Evolutionary conservation across 2,797 vertebrate species (phyloP), one percentile per base, ranked within the genome.

Genomic region (Coendou prehensilis): DNA sequence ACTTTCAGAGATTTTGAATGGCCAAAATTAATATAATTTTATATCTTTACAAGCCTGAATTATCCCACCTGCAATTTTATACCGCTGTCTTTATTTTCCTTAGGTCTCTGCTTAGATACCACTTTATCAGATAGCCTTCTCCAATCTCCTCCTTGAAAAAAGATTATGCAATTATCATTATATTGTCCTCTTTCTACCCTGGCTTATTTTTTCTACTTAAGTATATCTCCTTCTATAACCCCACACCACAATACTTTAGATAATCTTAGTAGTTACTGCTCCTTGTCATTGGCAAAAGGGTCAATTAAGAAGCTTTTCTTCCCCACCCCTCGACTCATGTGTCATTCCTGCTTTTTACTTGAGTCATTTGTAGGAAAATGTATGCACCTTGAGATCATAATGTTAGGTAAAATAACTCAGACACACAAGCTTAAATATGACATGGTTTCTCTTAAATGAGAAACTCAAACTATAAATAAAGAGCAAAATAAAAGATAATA

Each of bases 61-160:
- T 87, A 47, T 87, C 76, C 28, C 9, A 30, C 17, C 26, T 83
- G 20, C 13, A 41, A 28, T 83, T 15, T 71, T 33, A 47, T 59
- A 56, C 28, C 76, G 4, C 57, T 91, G 37, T 76, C 26, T 67
- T 85, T 33, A 87, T 59, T 78, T 80, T 87, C 64, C 54, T 71
- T 33, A 87, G 45, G 10, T 47, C 41, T 89, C 75, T 86, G 47
- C 50, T 86, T 93, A 75, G 84, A 93, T 81, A 50, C 52, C 78
- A 79, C 11, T 2, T 64, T 84, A 52, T 79, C 63, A 50, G 41
- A 84, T 83, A 8, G 26, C 22, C 28, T 95, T 88, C 30, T 37
- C 20, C 64, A 79, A 79, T 79, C 59, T 78, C n/a, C 17, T 73
- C 41, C 15, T 59, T 79, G 54, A 73, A 91, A 57, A 57, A 47